Conservation (phyloP, 92 coral and sea anemone species). For the Parazoanthus darwini region DNA sequence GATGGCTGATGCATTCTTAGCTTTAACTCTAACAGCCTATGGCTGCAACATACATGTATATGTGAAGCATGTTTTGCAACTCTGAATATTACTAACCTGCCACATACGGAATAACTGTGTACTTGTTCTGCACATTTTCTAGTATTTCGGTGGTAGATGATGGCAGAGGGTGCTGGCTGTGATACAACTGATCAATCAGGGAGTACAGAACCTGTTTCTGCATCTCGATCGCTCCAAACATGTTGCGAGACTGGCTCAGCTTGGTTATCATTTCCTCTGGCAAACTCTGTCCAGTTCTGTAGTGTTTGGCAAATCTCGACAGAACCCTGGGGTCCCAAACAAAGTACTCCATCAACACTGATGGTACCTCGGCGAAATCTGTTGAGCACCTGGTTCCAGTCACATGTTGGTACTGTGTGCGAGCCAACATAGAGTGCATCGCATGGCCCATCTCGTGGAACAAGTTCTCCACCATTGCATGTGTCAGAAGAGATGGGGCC, state of each 20-base stretch:
- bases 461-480: conserved; percentile 92
- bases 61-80: not conserved
- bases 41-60: too few species aligned
- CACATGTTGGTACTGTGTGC: conserved; percentile 93
- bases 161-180: conserved; percentile 77
- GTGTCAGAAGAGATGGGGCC: conserved; percentile 78
- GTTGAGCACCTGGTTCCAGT: conserved; percentile 96
- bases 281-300: conserved; percentile 83
- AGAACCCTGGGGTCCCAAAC: conserved; percentile 91
- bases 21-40: not conserved
- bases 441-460: conserved; percentile 99
- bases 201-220: conserved; percentile 93
- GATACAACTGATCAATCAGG: conserved; percentile 90
- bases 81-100: conserved; percentile 57
- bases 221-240: conserved; percentile 98
- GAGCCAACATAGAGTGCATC: conserved; percentile 98
- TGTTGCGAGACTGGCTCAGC: conserved; percentile 77
- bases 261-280: conserved; percentile 79
- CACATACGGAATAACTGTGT: conserved; percentile 83
- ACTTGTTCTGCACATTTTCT: conserved; percentile 68
- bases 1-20: too few species aligned
- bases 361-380: conserved; percentile 97
- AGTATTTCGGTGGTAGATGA: conserved; percentile 80
- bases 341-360: conserved; percentile 95
- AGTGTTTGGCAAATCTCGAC: conserved; percentile 76